Conservation (phyloP, 2,113 vertebrate genomes). For the Baryphthengus martii region DNA sequence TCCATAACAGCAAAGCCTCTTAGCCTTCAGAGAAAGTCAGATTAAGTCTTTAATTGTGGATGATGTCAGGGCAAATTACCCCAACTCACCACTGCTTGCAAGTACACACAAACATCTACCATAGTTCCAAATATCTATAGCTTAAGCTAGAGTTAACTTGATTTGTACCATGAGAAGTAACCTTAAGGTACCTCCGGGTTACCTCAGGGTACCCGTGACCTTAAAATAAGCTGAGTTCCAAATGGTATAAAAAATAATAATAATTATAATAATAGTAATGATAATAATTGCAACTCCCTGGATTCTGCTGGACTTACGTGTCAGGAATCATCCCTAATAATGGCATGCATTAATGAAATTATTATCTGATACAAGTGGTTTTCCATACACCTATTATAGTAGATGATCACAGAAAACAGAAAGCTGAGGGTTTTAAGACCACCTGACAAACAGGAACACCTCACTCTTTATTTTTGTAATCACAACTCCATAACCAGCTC, state of each 20-base stretch:
- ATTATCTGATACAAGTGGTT: constrained; percentile 14
- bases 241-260: background rate
- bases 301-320: background rate
- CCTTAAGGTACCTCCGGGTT: background rate
- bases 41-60: background rate
- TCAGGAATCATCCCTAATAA: constrained; percentile 36
- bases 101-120: background rate
- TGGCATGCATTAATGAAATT: background rate
- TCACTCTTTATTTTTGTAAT: background rate
- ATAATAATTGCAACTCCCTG: background rate
- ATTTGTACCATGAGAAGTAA: background rate
- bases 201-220: background rate
- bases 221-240: constrained; percentile 3
- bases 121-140: background rate
- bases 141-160: background rate
- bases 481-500: background rate
- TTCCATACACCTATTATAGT: background rate
- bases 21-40: background rate
- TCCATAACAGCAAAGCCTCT: background rate
- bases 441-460: background rate
- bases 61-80: background rate
- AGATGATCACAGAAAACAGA: background rate
- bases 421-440: constrained; percentile 9
- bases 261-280: background rate
- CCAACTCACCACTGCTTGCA: background rate